phyloP scores from a whole-genome alignment of 1,140 invertebrate species.

The Reticulitermes speratus region DNA sequence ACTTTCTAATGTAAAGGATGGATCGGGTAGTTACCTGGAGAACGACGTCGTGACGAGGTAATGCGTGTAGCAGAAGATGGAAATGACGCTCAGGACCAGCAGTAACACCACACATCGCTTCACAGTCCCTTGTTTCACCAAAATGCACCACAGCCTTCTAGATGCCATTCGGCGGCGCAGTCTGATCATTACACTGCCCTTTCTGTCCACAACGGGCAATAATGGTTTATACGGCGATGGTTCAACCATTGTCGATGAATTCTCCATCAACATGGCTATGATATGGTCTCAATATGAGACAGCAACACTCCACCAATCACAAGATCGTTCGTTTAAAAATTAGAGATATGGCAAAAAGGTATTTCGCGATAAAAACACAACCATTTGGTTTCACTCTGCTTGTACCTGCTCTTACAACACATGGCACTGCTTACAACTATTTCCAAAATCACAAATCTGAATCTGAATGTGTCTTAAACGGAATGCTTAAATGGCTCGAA shows the following conservation, averaged over 20 bases:
- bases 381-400: background rate
- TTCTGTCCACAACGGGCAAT: background rate
- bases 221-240: background rate
- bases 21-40: conserved; percentile 48
- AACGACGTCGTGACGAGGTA: conserved; percentile 69
- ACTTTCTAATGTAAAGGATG: too few species aligned
- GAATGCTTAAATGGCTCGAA: background rate
- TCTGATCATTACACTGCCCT: background rate
- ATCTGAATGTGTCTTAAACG: background rate
- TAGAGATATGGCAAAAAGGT: too few species aligned
- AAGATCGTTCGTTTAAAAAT: too few species aligned
- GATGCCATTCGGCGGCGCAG: background rate
- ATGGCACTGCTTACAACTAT: background rate
- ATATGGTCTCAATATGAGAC: background rate
- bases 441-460: background rate
- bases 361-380: background rate
- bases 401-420: background rate
- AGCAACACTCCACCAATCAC: background rate
- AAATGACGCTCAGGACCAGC: conserved; percentile 64
- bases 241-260: background rate
- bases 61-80: conserved; percentile 72
- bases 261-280: background rate
- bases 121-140: conserved; percentile 64
- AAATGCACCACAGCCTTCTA: background rate
- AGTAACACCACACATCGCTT: conserved; percentile 68